Conservation (phyloP, 2,113 vertebrate species). For the Nyctibius bracteatus region DNA sequence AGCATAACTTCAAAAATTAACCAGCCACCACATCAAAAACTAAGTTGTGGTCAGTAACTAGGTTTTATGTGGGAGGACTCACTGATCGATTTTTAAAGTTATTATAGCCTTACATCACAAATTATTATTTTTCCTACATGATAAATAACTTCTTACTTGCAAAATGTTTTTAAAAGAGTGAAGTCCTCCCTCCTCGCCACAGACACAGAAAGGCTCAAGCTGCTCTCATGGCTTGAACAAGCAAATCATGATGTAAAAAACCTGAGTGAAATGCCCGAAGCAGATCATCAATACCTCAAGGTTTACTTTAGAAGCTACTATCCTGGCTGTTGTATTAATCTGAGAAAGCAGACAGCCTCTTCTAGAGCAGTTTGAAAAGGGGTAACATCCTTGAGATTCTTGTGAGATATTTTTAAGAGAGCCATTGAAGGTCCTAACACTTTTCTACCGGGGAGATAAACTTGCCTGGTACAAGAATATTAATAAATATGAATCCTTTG, state of each 20-base stretch:
- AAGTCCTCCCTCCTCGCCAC: background rate
- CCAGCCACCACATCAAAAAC: background rate
- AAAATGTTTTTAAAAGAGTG: background rate
- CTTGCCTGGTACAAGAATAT: background rate
- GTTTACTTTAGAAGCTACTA: background rate
- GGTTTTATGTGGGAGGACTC: background rate
- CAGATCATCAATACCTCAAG: background rate
- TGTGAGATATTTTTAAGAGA: background rate
- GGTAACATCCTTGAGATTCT: background rate
- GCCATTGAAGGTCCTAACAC: background rate
- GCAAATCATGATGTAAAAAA: background rate
- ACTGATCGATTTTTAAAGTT: background rate
- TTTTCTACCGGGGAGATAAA: background rate
- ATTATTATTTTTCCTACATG: background rate
- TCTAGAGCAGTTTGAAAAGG: background rate
- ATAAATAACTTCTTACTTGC: background rate
- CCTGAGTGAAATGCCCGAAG: background rate
- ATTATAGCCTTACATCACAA: background rate
- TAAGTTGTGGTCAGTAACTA: background rate
- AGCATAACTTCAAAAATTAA: background rate
- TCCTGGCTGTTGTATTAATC: background rate
- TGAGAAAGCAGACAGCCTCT: background rate
- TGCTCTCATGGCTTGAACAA: background rate
- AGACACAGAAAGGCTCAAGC: background rate
- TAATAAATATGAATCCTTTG: background rate